Evolutionary conservation across 2,113 vertebrate species (phyloP).

Genomic region (Cyprinodon variegatus): DNA sequence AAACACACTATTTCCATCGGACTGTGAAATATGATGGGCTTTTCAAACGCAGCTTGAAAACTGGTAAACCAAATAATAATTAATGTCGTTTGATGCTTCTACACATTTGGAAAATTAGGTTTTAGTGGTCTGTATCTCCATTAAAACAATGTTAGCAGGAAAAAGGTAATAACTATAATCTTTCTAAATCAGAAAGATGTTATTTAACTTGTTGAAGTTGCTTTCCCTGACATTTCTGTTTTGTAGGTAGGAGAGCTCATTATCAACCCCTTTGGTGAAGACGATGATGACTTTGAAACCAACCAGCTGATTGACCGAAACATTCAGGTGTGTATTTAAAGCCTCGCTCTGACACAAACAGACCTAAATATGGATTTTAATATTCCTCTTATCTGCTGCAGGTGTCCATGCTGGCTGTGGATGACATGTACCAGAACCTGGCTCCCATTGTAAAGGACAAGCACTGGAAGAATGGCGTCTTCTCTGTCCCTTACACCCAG

Average conservation of each 20-base stretch:
- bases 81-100: not conserved
- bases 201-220: not conserved
- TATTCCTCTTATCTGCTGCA: constrained; percentile 28
- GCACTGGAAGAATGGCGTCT: constrained; percentile 82
- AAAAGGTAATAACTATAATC: not conserved
- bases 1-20: not conserved
- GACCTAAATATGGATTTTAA: not conserved
- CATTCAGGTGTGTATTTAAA: constrained; percentile 79
- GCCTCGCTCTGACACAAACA: not conserved
- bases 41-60: not conserved
- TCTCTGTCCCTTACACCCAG: constrained; percentile 80
- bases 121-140: not conserved
- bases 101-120: not conserved
- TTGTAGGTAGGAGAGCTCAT: constrained; percentile 88
- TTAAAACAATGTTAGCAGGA: not conserved
- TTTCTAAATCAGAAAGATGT: not conserved
- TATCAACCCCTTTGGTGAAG: constrained; percentile 92
- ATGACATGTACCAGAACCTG: constrained; percentile 90
- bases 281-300: constrained; percentile 92
- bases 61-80: not conserved
- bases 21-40: too few relatives aligned
- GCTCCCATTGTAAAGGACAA: constrained; percentile 81
- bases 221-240: not conserved
- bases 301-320: constrained; percentile 91
- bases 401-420: constrained; percentile 90